Base-by-base conservation (phyloP, 2,113 vertebrate species). In the Micronisus gabar region DNA sequence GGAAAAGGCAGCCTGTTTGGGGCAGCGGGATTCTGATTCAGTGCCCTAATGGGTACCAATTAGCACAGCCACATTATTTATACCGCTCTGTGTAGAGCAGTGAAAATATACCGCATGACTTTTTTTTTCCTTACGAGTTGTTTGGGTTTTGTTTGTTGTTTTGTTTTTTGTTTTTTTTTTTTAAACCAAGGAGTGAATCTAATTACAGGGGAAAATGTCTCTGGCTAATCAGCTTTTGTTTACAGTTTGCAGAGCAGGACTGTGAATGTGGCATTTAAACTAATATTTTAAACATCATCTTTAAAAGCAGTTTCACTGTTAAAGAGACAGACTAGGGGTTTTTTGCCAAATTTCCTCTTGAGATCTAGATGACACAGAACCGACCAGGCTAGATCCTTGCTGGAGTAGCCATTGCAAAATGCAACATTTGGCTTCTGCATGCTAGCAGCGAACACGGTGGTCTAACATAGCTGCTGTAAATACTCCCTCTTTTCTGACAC, bases 21-120 rank as follows among this genome's bases (percentile, higher is more conserved):
- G 89, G 93, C 81, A 80, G 73, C 36, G 59, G 78, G 26, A 94
- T 95, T 96, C 91, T 86, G 79, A 86, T 92, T 90, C 87, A 10
- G 41, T 85, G 89, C 75, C 91, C 91, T 96, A 94, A 95, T 95
- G 84, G 96, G 78, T 86, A 63, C 96, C 97, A 97, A 82, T 97
- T 97, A 97, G 94, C 74, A 62, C 74, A 81, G 78, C 16, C 71
- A 63, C 84, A 81, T 96, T 88, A 90, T 88, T 95, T 89, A 93
- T 38, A 48, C n/a, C 5, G 0, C 65, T 85, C 81, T 38, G 73
- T 47, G 68, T 45, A 63, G 48, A 86, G 83, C 86, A 52, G 15
- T 36, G 84, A n/a, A 91, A 91, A 73, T 68, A 41, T 3, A 63
- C 70, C 76, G 71, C 76, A 43, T 68, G 62, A 88, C 26, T 56